Evolutionary conservation across 2,888 invertebrate genomes (phyloP), one percentile per base, ranked within the genome.

Genomic region (Adelognathus sp.): DNA sequence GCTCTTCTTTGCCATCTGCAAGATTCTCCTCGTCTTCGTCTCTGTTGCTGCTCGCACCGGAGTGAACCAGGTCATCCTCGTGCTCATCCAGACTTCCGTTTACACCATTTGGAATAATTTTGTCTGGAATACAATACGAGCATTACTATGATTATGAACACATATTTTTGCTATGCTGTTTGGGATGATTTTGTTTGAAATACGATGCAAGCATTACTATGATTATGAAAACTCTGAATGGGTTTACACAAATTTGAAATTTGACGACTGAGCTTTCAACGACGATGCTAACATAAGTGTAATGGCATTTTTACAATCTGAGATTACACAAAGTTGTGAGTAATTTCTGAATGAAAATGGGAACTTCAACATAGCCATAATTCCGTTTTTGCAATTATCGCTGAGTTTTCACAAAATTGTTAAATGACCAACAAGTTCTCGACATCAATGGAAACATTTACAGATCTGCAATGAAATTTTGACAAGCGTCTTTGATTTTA

Each of bases 21-120:
- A 79, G 81, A 61, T 87, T 87, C 16, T 84, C 81, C 72, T 85
- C 88, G 21, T 77, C 81, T 58, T 79, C 80, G 29, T 81, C 82
- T 9, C 74, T 79, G 50, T 33, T 83, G 83, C 54, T 79, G 5
- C 39, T 21, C 16, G 70, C 77, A 54, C 82, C 81, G 0, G 80
- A 82, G 27, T 85, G 86, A 24, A 70, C 78, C n/a, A 81, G 81
- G 18, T 87, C 85, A 44, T 90, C 89, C 33, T 74, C 86, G 64
- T 88, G 88, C 33, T 77, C 83, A 63, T 89, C 90, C 80, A 87
- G 90, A 66, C 87, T 89, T 41, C 92, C 92, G 82, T 92, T 92
- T 77, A 92, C 87, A 70, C 92, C 92, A 81, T 92, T 92, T 74
- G 91, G 87, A 84, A 92, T 91, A 76, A 90, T 82, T 74, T 82